Base-by-base conservation (phyloP, 2,797 vertebrate genomes). In the Coregonus sp. region DNA sequence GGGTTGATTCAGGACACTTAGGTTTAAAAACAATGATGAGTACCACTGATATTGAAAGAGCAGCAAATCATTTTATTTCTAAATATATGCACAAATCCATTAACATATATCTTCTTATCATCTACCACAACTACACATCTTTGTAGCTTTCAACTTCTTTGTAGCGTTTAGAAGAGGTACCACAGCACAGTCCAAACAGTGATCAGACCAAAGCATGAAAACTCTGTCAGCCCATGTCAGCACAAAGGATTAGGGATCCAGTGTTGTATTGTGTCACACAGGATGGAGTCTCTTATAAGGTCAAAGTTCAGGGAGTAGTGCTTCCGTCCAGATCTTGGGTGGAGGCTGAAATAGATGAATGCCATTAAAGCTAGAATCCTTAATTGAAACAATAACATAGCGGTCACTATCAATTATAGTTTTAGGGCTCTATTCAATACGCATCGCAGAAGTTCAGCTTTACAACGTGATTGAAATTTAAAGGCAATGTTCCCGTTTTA, bases 291-390 rank as follows among this genome's bases (percentile, higher is more conserved):
- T 2, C 25, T n/a, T 59, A n/a, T 6, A 20, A 9, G 54, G 25
- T 12, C 71, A n/a, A 25, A 4, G 47, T 18, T 87, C 82, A 89
- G 75, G 85, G 51, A 40, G 84, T 47, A 47, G 9, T 78, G 78
- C 79, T 85, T 70, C 87, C 75, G 59, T 74, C 68, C 74, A 86
- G 83, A n/a, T 59, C 56, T 76, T 73, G 79, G 35, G 80, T 71
- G 9, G 86, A 80, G 0, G 86, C 90, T 93, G 76, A 76, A 83
- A 86, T 6, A 37, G 35, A 50, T 2, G 1, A 16, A 7, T 12
- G 40, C 51, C 14, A 51, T 70, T 71, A 47, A 47, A 47, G 40
- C 7, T 47, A 47, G 40, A 47, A 47, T 47, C 40, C 40, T 67
- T 61, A 73, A 40, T 7, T 25, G 52, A 76, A 59, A 47, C 7